phyloP scores from a whole-genome alignment of 2,888 invertebrate genomes.

The Ecliptopera silaceata region DNA sequence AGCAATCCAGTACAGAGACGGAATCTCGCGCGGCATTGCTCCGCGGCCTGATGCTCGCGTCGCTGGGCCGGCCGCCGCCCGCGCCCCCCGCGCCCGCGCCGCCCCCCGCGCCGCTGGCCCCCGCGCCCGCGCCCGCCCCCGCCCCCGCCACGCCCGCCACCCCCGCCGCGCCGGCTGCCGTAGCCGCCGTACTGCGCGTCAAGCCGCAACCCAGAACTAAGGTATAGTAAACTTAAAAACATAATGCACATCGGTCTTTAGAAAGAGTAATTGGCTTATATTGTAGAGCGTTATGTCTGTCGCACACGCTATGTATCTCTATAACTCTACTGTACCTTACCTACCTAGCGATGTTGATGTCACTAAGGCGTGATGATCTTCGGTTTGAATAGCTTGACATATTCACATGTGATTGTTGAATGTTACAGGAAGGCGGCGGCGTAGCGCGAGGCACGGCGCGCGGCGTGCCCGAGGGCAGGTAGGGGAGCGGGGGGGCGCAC shows the following conservation, averaged over 20 bases:
- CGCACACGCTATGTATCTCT: no score
- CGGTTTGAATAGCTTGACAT: no score
- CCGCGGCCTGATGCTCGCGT: constrained; percentile 74
- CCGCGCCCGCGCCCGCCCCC: constrained; percentile 42
- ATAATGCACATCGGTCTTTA: no score
- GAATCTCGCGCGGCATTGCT: constrained; percentile 71
- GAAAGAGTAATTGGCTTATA: no score
- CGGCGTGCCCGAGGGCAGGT: constrained; percentile 74
- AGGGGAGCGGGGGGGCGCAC: constrained; percentile 48
- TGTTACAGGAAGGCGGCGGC: constrained; percentile 34
- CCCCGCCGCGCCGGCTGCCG: constrained; percentile 41
- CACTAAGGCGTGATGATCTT: no score
- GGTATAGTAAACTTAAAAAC: no score
- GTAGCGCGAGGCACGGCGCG: constrained; percentile 54
- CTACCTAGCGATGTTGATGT: not conserved
- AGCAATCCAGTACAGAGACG: constrained; percentile 56
- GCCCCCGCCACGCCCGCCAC: constrained; percentile 43
- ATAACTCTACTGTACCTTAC: no score
- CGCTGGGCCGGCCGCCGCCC: constrained; percentile 58
- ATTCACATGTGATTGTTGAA: no score
- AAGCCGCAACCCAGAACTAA: constrained; percentile 73
- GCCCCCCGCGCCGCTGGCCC: constrained; percentile 43
- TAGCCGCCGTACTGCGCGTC: constrained; percentile 56
- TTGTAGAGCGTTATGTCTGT: no score
- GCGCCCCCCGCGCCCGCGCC: constrained; percentile 28